These are phyloP conservation scores for Parauchenoglanis punctatus DNA, from an alignment of 2,797 vertebrate species.

Conservation along the genomic window DNA sequence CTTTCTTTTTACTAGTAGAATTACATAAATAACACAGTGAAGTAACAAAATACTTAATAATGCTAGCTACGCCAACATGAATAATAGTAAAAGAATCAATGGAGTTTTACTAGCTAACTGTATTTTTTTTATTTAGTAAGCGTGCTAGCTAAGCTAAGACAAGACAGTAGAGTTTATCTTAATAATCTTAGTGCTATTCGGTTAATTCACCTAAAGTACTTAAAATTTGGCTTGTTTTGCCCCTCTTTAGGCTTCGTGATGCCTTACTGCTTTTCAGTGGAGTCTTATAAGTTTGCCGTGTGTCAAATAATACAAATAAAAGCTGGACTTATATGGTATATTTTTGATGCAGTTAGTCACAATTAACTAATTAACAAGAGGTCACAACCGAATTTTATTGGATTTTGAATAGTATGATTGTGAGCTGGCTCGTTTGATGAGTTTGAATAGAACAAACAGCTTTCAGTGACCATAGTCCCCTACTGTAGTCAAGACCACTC, in stretches of 20 bases:
- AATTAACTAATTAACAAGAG: too few relatives aligned
- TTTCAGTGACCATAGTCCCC: neutral
- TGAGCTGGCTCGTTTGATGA: neutral
- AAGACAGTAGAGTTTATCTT: neutral
- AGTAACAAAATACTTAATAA: neutral
- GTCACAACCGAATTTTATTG: neutral
- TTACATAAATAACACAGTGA: neutral
- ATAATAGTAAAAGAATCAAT: neutral
- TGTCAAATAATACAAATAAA: neutral
- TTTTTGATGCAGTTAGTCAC: too few relatives aligned
- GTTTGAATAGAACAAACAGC: neutral
- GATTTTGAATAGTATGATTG: neutral
- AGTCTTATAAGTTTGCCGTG: neutral
- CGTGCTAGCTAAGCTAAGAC: neutral
- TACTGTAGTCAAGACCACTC: neutral
- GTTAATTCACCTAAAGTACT: neutral
- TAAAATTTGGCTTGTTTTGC: too few relatives aligned
- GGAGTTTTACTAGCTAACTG: neutral
- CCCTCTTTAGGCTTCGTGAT: neutral
- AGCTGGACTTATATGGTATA: too few relatives aligned
- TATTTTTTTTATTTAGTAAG: neutral
- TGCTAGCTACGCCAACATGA: neutral
- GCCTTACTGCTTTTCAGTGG: neutral
- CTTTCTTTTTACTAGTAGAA: neutral
- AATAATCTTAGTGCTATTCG: neutral